Base-by-base conservation (phyloP, 2,797 vertebrate genomes). In the Bovichtus variegatus region DNA sequence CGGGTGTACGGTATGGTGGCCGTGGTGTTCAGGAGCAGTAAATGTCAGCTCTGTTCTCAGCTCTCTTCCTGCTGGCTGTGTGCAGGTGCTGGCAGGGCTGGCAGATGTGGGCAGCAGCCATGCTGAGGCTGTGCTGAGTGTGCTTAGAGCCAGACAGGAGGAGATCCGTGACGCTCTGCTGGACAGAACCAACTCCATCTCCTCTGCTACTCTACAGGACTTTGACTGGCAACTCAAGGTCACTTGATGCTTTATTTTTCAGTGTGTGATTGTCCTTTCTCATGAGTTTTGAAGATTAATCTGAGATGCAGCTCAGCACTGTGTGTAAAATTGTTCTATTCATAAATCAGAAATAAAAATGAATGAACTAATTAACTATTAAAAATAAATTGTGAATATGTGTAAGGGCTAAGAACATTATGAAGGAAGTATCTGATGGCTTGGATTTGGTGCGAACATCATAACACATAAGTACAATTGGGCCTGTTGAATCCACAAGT, bases 211-310 rank as follows among this genome's bases (percentile, higher is more conserved):
- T 23, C 94, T 99, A 38, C 95, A 97, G 81, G 96, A 99, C 92
- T 98, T 99, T 91, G 97, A 99, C 90, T 99, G 98, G 98, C 97
- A 99, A 76, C 92, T 99, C 63, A 99, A 99, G 96, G 98, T 98
- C 76, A 68, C 8, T 9, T 7, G 0, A 34, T 27, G 7, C 21
- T 71, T 54, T 2, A 21, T 8, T 58, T 0, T 1, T 46, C 3
- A 13, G n/a, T n/a, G n/a, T n/a, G n/a, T n/a, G n/a, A n/a, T n/a
- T n/a, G n/a, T n/a, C n/a, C n/a, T 36, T 41, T 9, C 15, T 25
- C 4, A 1, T 2, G 7, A 13, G 36, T 44, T 51, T 4, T 6
- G 34, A 34, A 34, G 31, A 34, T 2, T 34, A 8, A 34, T 34
- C 34, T 34, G 31, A 34, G 31, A 9, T 34, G 31, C 31, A 34